Base-by-base conservation (phyloP, 2,797 vertebrate species). In the Aphelocoma californica region DNA sequence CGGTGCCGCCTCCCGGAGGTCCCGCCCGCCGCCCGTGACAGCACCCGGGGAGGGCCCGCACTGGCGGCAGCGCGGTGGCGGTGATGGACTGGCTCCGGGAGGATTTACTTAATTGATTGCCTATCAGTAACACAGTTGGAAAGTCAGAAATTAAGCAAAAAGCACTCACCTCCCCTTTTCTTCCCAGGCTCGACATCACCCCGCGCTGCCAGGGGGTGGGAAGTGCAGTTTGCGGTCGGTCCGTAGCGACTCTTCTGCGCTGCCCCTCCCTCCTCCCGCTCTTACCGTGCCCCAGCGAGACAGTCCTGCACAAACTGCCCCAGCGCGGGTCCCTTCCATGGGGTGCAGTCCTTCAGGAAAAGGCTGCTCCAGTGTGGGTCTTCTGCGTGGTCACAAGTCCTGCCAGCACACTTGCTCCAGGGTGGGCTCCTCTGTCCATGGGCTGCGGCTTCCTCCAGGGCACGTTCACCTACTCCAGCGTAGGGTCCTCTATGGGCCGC, bases 21-120 rank as follows among this genome's bases (percentile, higher is more conserved):
- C 64, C 94, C 94, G 69, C 92, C 94, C 84, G 50, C 67, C 42
- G 44, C 53, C 74, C 13, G 12, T 77, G 73, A 87, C 65, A 50
- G 29, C 57, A 1, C 7, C 12, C 28, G 73, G 31, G 31, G 15
- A 3, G 25, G 6, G 34, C 15, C 29, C 10, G 38, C 10, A 3
- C 1, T 5, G 17, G 13, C 28, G 4, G 44, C 31, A 5, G 29
- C 9, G 25, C 15, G 0, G 20, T 1, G 21, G 14, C 6, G 0
- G 1, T 3, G 40, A 6, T 5, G 48, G 5, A 16, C 20, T 0
- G 32, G 54, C 20, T 9, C 5, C 4, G 7, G 20, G 24, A 8
- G 29, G 1, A 0, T 31, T 3, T 40, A 7, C 2, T 25, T 4
- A 2, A 0, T 15, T 34, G 14, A 1, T 2, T 50, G 25, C 4